Evolutionary conservation across 2,888 invertebrate species (phyloP).

Genomic region (Sinelater perroti): DNA sequence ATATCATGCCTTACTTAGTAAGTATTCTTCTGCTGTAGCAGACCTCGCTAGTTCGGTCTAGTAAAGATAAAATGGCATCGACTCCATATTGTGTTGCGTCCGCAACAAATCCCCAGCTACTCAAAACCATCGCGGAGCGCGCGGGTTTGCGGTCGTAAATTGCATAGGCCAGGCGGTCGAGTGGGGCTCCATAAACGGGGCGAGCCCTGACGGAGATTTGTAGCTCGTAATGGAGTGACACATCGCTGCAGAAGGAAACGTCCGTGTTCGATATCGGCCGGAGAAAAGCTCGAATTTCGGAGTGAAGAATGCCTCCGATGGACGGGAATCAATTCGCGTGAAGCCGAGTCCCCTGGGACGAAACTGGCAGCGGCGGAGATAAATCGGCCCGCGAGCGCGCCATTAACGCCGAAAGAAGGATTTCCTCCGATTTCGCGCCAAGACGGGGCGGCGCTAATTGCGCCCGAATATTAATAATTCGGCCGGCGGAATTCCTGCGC

Average conservation of each 20-base stretch:
- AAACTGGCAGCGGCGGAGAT: conserved; percentile 16
- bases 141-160: background rate
- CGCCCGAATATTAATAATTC: too few relatives aligned
- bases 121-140: too few relatives aligned
- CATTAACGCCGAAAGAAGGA: conserved; percentile 7
- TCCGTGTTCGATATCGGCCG: background rate
- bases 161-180: too few relatives aligned
- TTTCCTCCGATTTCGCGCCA: background rate
- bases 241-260: conserved; percentile 1
- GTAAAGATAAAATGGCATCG: too few relatives aligned
- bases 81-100: too few relatives aligned
- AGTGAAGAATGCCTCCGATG: conserved; percentile 5
- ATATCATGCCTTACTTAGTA: too few relatives aligned
- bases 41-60: too few relatives aligned
- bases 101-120: too few relatives aligned
- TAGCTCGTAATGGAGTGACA: conserved; percentile 1
- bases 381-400: conserved; percentile 15
- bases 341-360: conserved; percentile 4
- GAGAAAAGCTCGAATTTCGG: background rate
- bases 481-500: too few relatives aligned
- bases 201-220: background rate
- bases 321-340: conserved; percentile 19
- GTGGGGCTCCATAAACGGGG: too few relatives aligned
- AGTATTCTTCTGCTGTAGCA: too few relatives aligned
- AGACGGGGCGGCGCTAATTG: too few relatives aligned